phyloP scores from a whole-genome alignment of 2,797 vertebrate genomes.

The Bovichtus variegatus region DNA sequence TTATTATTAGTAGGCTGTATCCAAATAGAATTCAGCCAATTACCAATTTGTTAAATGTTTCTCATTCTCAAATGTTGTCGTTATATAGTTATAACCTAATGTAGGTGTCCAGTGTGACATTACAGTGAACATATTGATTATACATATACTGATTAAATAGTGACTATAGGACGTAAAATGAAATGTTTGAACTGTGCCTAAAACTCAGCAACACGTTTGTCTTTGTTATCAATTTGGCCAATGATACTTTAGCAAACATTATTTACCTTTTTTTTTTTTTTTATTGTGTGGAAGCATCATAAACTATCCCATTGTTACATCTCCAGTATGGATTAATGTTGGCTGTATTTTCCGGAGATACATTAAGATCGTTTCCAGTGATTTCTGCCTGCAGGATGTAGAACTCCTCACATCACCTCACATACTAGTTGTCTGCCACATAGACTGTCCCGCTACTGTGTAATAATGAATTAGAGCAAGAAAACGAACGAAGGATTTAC shows the following conservation, averaged over 20 bases:
- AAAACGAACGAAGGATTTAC: background rate
- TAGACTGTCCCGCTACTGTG: background rate
- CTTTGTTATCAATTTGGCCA: background rate
- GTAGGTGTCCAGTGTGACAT: background rate
- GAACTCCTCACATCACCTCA: background rate
- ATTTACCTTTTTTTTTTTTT: background rate
- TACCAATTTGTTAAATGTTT: background rate
- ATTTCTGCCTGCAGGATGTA: conserved; percentile 18
- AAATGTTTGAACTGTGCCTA: background rate
- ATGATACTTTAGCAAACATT: background rate
- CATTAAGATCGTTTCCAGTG: conserved; percentile 22
- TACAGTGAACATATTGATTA: background rate
- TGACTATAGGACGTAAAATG: background rate
- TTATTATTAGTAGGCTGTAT: background rate
- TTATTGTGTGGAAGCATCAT: background rate
- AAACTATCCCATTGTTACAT: background rate
- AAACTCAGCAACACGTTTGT: background rate
- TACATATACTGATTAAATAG: background rate
- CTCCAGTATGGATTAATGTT: background rate
- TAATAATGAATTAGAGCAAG: background rate
- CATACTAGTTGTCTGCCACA: conserved; percentile 9
- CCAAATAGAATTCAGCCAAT: background rate
- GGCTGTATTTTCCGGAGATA: conserved; percentile 22
- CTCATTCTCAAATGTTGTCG: no score
- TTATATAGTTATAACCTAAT: background rate